Percentiles rank a stretch among this genome's conserved stretches.
phyloP scores from a whole-genome alignment of 2,888 invertebrate genomes.

The Conops quadrifasciatus region DNA sequence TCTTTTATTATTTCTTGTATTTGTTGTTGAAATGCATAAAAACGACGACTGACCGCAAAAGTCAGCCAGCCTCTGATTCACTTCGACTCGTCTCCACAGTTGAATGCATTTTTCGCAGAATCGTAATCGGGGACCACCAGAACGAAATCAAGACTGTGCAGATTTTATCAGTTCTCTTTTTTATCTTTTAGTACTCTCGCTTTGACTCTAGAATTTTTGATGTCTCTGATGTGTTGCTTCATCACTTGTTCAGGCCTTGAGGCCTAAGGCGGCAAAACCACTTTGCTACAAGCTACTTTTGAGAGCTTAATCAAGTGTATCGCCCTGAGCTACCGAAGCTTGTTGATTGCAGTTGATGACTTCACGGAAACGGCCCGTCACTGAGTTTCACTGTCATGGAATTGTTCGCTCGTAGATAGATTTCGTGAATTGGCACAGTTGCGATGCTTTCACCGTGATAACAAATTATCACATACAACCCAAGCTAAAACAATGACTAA shows the following conservation, averaged over 20 bases:
- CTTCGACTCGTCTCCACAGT: not conserved
- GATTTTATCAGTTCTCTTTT: slow-evolving; percentile 9
- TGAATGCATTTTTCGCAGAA: slow-evolving; percentile 15
- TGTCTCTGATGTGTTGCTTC: not conserved
- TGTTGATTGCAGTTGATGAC: not conserved
- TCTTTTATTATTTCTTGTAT: no score
- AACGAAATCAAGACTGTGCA: not conserved
- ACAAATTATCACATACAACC: slow-evolving; percentile 43
- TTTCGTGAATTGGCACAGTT: slow-evolving; percentile 25
- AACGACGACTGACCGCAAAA: slow-evolving; percentile 3
- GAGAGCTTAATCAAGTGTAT: slow-evolving; percentile 15
- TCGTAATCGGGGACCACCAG: slow-evolving; percentile 16
- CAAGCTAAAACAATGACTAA: slow-evolving; percentile 41
- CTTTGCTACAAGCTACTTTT: not conserved
- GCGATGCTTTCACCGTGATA: slow-evolving; percentile 51
- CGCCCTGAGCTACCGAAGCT: slow-evolving; percentile 10
- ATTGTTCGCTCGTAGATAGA: not conserved
- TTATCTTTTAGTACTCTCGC: not conserved
- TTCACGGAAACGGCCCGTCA: no score
- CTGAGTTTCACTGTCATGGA: slow-evolving; percentile 4
- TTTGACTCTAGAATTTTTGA: not conserved
- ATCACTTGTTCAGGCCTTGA: not conserved
- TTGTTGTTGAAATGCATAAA: no score
- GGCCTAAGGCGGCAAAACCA: not conserved
- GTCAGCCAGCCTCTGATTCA: slow-evolving; percentile 10